Percentiles rank a stretch among this genome's conserved stretches.
phyloP scores from a whole-genome alignment of 2,797 vertebrate genomes.

The Eospalax fontanierii region DNA sequence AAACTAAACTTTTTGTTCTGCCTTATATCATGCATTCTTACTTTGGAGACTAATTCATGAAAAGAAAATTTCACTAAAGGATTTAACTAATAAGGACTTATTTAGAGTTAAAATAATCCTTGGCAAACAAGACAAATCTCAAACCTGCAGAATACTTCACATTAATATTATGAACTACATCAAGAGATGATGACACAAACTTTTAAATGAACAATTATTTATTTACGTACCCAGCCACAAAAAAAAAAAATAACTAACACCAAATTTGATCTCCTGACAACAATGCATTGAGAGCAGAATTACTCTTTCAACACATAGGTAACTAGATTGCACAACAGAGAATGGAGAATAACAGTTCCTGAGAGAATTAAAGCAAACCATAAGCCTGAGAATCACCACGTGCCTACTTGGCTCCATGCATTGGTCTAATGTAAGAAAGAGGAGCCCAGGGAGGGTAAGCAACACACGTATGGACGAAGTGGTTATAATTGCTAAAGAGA shows the following conservation, averaged over 20 bases:
- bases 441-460: neutral
- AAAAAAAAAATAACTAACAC: neutral
- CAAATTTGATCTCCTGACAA: neutral
- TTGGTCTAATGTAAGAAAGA: too few species aligned
- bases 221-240: neutral
- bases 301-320: neutral
- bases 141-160: neutral
- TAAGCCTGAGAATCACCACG: neutral
- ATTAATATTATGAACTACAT: neutral
- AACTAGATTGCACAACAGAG: neutral
- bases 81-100: neutral
- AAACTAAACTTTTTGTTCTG: neutral
- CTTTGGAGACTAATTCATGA: constrained; percentile 34
- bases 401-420: neutral
- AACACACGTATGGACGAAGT: neutral
- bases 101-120: constrained; percentile 20
- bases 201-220: constrained; percentile 4
- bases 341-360: neutral
- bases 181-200: neutral
- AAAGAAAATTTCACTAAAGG: neutral
- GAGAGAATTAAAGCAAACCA: neutral
- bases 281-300: constrained; percentile 4
- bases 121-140: neutral
- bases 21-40: neutral
- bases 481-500: neutral